Evolutionary conservation across 2,888 invertebrate species (phyloP).

Genomic region (Alitta virens): DNA sequence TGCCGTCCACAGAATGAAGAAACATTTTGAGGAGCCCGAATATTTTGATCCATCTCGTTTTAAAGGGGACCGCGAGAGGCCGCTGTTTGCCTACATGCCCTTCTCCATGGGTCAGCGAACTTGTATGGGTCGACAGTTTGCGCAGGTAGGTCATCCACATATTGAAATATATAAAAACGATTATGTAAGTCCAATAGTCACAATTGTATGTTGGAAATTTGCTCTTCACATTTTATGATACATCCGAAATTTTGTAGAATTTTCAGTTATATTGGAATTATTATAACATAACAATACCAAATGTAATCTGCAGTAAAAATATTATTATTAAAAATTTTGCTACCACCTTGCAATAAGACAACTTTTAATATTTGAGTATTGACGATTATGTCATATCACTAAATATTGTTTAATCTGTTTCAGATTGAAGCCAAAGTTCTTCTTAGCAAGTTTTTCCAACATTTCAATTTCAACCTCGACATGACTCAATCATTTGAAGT

Average conservation of each 20-base stretch:
- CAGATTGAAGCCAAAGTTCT: constrained; percentile 14
- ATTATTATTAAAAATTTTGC: too few species aligned
- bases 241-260: too few species aligned
- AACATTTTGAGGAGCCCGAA: constrained; percentile 5
- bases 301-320: too few species aligned
- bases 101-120: constrained; percentile 21
- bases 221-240: too few species aligned
- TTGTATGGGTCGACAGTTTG: constrained; percentile 15
- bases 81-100: constrained; percentile 11
- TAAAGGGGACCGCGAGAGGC: neutral
- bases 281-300: too few species aligned
- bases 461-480: constrained; percentile 4
- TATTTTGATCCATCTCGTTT: constrained; percentile 16
- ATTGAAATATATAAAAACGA: neutral
- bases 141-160: constrained; percentile 3
- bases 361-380: too few species aligned
- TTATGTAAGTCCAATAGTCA: too few species aligned
- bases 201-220: too few species aligned
- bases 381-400: too few species aligned
- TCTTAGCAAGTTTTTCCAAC: constrained; percentile 11
- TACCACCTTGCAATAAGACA: too few species aligned
- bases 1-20: constrained; percentile 6
- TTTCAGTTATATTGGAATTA: too few species aligned
- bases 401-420: neutral
- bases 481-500: constrained; percentile 11